Evolutionary conservation across 2,113 vertebrate species (phyloP), one percentile per base, ranked within the genome.

Genomic region (Sapayoa aenigma): DNA sequence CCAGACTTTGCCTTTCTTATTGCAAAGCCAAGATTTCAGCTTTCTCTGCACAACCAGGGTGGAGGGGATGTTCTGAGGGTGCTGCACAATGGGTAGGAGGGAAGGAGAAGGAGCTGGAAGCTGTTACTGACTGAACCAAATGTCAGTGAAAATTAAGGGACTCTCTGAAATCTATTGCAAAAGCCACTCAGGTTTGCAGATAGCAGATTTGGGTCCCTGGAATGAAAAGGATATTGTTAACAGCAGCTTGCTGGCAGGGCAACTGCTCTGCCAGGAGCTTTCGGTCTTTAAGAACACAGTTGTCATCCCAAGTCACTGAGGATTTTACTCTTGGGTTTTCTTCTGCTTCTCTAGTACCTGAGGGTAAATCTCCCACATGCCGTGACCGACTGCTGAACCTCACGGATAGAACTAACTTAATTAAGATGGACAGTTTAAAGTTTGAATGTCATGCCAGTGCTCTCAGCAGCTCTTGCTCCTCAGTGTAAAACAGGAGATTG

Each of bases 161-260:
- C 69, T 84, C 3, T 2, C 82, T 78, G 87, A 84, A 92, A 94
- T 95, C 73, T 49, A 69, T 77, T 83, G 73, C 80, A 84, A 81
- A 93, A 95, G 76, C 76, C 80, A 56, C 76, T 89, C 95, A 94
- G 94, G 88, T 96, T 96, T 3, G 3, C 88, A 89, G 92, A 53
- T 58, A 0, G 83, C 92, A 78, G 76, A 82, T 94, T 84, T 89
- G 73, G 83, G 83, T 46, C 86, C 69, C 74, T 60, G 84, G 83
- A 96, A 97, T 92, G 68, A 94, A 95, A 95, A 96, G 93, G 90
- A 93, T 93, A 96, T 95, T 96, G 93, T 97, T 96, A 96, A 78
- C 69, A 94, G 90, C 77, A 74, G 93, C 52, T 92, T 87, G 84
- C 94, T 95, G 95, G 93, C 92, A 75, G 65, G 88, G 69, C 94